Base-by-base conservation (phyloP, 1,140 invertebrate species). In the Aleiodes sp. region DNA sequence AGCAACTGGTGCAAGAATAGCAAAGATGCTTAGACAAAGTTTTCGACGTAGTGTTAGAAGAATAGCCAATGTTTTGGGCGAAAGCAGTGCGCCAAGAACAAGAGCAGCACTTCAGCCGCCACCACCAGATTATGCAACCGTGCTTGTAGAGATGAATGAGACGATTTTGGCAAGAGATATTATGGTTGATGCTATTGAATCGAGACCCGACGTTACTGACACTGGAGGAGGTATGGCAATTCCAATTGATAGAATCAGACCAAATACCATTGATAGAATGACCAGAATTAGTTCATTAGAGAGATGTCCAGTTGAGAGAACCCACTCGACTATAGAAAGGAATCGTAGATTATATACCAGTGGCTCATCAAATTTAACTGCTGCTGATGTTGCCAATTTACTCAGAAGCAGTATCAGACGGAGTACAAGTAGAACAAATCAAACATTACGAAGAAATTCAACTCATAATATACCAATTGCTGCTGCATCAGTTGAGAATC, bases 1-100 rank as follows among this genome's bases (percentile, higher is more conserved):
- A 9, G 95, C 95, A 1, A 97, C 95, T 0, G 94, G 88, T 9
- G 92, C 92, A 0, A 89, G 92, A 57, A 89, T 94, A 66, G 92
- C 93, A 2, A 95, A 95, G 74, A 86, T 95, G 71, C 78, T 96
- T 29, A 87, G 94, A 1, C 91, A 93, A 75, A 94, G 93, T 76
- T 89, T 96, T 28, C 82, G 94, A n/a, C 85, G 93, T 33, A 95
- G 94, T 78, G 91, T 95, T 41, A 86, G 94, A 37, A 88, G 93
- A 52, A 84, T 92, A 33, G 86, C 87, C 21, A 87, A 85, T 60
- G 87, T 85, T 4, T 70, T 89, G 2, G 87, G 88, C 1, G 87
- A 87, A 67, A 76, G 79, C 4, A 75, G 73, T 16, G 71, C 74
- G 3, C 76, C 71, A 1, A 71, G 75, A 28, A 66, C 73, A 19